phyloP scores from a whole-genome alignment of 2,113 vertebrate species.

The Aptenodytes patagonicus region DNA sequence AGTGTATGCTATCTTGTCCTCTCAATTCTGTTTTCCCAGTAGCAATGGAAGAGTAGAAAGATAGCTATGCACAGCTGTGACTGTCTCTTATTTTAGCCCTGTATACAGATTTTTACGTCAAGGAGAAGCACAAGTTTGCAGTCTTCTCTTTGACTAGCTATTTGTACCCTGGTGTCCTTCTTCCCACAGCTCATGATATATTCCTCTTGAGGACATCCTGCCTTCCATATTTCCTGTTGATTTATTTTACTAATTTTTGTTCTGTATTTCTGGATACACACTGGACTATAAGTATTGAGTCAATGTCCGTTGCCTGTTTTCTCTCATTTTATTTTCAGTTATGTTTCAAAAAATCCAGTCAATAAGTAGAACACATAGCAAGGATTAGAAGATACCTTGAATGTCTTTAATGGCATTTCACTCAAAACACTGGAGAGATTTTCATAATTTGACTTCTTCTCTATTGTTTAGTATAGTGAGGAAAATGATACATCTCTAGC shows the following conservation, averaged over 20 bases:
- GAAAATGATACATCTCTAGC: not conserved
- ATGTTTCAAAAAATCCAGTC: not conserved
- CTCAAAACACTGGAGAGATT: not conserved
- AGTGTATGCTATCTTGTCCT: not conserved
- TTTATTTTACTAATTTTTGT: not conserved
- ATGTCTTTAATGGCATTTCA: not conserved
- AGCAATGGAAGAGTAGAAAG: not conserved
- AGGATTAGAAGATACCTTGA: not conserved
- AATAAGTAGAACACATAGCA: not conserved
- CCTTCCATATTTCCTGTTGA: not conserved
- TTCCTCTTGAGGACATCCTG: not conserved
- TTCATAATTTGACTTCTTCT: not conserved
- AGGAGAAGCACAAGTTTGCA: not conserved
- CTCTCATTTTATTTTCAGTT: not conserved
- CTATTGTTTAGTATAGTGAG: not conserved
- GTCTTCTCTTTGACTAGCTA: not conserved
- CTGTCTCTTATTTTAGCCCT: not conserved
- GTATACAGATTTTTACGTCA: not conserved
- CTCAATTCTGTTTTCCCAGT: not conserved
- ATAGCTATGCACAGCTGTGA: not conserved
- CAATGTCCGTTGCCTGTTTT: not conserved
- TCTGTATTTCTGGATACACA: not conserved
- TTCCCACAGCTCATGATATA: not conserved
- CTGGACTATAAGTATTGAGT: not conserved
- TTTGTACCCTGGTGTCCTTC: not conserved